These are phyloP conservation scores for Orestias chungarensis DNA, from an alignment of 2,797 vertebrate genomes.

Conservation along the genomic window DNA sequence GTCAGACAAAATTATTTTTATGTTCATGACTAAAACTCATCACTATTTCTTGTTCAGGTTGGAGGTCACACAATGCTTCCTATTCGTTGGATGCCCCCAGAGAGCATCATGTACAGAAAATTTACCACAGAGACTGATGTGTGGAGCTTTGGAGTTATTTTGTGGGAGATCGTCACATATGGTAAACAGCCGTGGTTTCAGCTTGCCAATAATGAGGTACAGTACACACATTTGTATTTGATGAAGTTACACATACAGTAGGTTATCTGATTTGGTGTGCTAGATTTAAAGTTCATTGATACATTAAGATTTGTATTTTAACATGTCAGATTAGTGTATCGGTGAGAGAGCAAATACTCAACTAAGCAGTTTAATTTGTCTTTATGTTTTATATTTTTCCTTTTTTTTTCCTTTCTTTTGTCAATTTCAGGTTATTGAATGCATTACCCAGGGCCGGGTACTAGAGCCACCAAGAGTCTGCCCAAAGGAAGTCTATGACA, in stretches of 20 bases:
- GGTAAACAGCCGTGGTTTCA: conserved; percentile 99
- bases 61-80: conserved; percentile 98
- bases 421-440: conserved; percentile 91
- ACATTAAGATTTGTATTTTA: background rate
- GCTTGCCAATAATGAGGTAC: conserved; percentile 97
- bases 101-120: conserved; percentile 98
- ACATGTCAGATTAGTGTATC: too few species aligned
- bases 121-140: conserved; percentile 98
- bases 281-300: background rate
- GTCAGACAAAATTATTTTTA: background rate
- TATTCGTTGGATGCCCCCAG: conserved; percentile 98
- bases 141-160: conserved; percentile 97
- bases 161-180: conserved; percentile 98
- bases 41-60: conserved; percentile 75
- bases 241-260: background rate
- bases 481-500: conserved; percentile 95
- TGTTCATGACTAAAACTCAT: background rate
- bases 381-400: background rate
- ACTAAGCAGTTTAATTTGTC: too few species aligned
- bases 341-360: too few species aligned
- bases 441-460: conserved; percentile 96
- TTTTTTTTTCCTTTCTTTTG: background rate
- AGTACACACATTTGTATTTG: background rate
- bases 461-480: conserved; percentile 93
- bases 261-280: background rate